Base-by-base conservation (phyloP, 2,888 invertebrate species). In the Microctonus brassicae region DNA sequence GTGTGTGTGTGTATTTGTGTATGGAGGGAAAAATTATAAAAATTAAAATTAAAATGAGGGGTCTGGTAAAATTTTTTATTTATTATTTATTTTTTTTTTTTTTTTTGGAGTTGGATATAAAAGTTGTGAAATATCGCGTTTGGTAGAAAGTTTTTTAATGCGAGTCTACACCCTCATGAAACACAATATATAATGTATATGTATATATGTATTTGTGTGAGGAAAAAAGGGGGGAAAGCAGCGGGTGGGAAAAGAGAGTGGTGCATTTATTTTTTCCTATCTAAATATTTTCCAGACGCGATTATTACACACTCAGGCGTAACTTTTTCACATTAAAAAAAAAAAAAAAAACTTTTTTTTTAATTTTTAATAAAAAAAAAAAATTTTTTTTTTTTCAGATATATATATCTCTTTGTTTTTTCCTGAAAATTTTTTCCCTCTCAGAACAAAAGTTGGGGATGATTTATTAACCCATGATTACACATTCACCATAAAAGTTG, bases 301-400 rank as follows among this genome's bases (percentile, higher is more conserved):
- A 60, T 58, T 74, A 76, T 76, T 69, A 72, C 73, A 73, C 73
- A 65, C 64, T 74, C 75, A 73, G 77, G 78, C 47, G 5, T 78
- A 86, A 86, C 85, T 87, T 87, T 87, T 86, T 86, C 24, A 55
- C 86, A 86, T 84, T 87, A n/a, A n/a, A n/a, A n/a, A n/a, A n/a
- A n/a, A n/a, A n/a, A n/a, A 86, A 87, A 86, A 86, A 86, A 85
- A n/a, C n/a, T 82, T 87, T 84, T 83, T 84, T 84, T 80, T 36
- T 57, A 13, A 36, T 65, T 55, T 52, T 33, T 26, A n/a, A n/a
- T n/a, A n/a, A n/a, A n/a, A n/a, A n/a, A n/a, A n/a, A n/a, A n/a
- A n/a, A n/a, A n/a, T n/a, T n/a, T 20, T 7, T 29, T 24, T 24
- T 47, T n/a, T 17, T 17, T 17, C 47, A 0, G 3, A 7, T 20